Percentiles rank a stretch among this genome's conserved stretches.
Conservation (phyloP, 2,888 invertebrate species). For the Polydrusus pterygomalis region DNA sequence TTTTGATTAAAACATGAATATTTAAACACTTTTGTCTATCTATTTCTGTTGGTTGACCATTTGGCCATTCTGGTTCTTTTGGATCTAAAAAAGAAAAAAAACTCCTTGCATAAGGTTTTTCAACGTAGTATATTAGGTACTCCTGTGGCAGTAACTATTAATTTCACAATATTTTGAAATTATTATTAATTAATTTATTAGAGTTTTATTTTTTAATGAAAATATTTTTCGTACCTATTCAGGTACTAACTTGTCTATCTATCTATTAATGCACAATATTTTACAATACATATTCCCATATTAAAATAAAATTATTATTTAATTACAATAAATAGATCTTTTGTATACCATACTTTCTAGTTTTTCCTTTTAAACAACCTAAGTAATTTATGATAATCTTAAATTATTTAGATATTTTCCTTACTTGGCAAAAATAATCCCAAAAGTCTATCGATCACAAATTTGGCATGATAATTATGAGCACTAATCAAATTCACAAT, state of each 20-base stretch:
- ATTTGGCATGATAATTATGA: constrained; percentile 79
- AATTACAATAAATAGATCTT: too few species aligned
- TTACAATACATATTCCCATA: background rate
- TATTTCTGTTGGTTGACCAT: constrained; percentile 76
- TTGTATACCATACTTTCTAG: too few species aligned
- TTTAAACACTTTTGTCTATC: constrained; percentile 77
- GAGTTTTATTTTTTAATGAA: background rate
- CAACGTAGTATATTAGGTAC: too few species aligned
- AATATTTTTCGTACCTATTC: background rate
- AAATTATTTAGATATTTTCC: constrained; percentile 34
- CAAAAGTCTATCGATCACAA: constrained; percentile 78
- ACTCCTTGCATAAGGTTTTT: too few species aligned
- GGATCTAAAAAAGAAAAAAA: constrained; percentile 66
- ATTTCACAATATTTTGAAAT: background rate
- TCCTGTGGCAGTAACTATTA: too few species aligned
- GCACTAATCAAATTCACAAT: constrained; percentile 80
- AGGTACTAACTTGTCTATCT: too few species aligned
- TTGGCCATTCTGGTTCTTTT: constrained; percentile 76
- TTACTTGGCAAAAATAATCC: constrained; percentile 77
- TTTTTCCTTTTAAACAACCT: too few species aligned
- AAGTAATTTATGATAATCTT: too few species aligned
- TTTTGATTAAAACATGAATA: constrained; percentile 75
- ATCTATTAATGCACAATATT: too few species aligned
- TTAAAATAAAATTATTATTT: too few species aligned
- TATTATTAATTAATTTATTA: background rate